Base-by-base conservation (phyloP, 2,113 vertebrate genomes). In the Ceuthmochares aereus region DNA sequence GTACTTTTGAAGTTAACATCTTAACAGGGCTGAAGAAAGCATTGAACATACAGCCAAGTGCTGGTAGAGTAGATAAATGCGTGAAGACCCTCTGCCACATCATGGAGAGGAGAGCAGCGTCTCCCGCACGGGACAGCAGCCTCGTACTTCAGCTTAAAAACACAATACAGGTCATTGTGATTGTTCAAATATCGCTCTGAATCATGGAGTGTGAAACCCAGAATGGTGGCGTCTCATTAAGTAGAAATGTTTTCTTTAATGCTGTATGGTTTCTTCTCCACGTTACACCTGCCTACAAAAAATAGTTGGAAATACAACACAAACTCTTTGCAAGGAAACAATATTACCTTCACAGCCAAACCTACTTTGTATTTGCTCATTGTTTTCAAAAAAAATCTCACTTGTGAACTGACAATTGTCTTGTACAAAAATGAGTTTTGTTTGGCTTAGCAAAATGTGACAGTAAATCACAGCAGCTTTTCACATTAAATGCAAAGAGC, bases 21-120 rank as follows among this genome's bases (percentile, higher is more conserved):
- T 55, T 25, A 69, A 4, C 30, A 36, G 42, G 78, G 45, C 45
- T 63, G 21, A 34, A 14, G 45, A 26, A 55, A 37, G 12, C 9
- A 0, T 34, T n/a, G 25, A 20, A 32, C 11, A 2, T 17, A 8
- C 6, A 37, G 42, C 37, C 23, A 59, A 30, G n/a, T 6, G 29
- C 37, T 34, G 27, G 40, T 30, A 32, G 62, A 68, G n/a, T 4
- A 20, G 16, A 10, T 15, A 21, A 15, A 55, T 1, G 4, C 2
- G 30, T 25, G 47, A 23, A 17, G 45, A 21, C 26, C 59, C 72
- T 17, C 15, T 0, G 2, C 27, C 32, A 9, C 2, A 1, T 43
- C 36, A 27, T 29, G 49, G 6, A 13, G 5, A 37, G 58, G 26
- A 54, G 47, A 34, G 5, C 14, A 9, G 40, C 17, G 12, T 36